Conservation (phyloP, 2,797 vertebrate species). For the Acrocephalus scirpaceus region DNA sequence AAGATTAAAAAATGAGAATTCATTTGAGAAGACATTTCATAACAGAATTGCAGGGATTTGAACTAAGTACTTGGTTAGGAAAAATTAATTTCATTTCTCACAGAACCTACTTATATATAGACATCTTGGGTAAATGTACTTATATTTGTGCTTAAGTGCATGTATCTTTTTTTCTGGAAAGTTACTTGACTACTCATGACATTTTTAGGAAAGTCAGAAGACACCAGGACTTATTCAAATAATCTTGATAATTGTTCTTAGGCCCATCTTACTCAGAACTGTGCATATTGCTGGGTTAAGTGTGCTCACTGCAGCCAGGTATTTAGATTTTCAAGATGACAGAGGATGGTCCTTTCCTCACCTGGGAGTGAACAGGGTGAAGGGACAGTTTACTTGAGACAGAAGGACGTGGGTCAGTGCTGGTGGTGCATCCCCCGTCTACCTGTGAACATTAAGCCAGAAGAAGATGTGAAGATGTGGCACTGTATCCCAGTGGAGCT, state of each 20-base stretch:
- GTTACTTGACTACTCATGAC: neutral
- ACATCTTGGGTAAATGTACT: neutral
- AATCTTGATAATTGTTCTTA: neutral
- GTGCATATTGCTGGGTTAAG: neutral
- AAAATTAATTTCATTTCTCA: neutral
- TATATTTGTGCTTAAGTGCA: fast-evolving
- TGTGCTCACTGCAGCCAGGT: neutral
- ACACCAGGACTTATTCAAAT: neutral
- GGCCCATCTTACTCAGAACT: neutral
- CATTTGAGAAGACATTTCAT: neutral
- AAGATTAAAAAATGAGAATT: neutral
- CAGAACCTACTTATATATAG: neutral
- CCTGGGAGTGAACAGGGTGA: fast-evolving
- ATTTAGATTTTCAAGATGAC: neutral
- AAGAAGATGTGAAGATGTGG: neutral
- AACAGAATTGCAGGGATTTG: neutral
- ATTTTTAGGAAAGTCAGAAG: neutral
- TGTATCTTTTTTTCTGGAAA: neutral
- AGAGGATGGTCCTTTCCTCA: neutral
- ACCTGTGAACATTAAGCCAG: neutral
- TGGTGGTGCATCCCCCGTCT: neutral
- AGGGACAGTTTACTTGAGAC: neutral
- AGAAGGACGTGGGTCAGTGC: neutral
- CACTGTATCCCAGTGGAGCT: neutral
- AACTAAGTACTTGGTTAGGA: neutral